Evolutionary conservation across 2,113 vertebrate genomes (phyloP), one percentile per base, ranked within the genome.

Genomic region (Leucosticte australis): DNA sequence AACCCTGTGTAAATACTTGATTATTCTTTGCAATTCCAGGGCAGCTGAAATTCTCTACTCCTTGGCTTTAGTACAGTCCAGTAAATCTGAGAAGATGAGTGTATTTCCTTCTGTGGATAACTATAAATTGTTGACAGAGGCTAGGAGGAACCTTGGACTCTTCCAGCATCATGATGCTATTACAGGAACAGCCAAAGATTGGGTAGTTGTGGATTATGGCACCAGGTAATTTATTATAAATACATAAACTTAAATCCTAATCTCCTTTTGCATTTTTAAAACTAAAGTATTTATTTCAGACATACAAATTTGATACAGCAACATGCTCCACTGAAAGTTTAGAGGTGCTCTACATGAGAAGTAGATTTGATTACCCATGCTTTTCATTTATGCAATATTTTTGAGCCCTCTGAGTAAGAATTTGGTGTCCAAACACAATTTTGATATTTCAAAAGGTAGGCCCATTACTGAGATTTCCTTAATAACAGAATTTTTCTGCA

Each of bases 111-210:
- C 97, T 7, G 92, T 67, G 6, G 95, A 98, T 39, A 97, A 98
- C 88, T 99, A 99, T 52, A 96, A 86, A 74, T 87, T 96, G 31
- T 96, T 99, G 90, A 98, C 97, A 57, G 97, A 97, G 57, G 98
- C 98, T 80, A 98, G 99, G 85, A 98, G 98, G 67, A 99, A 98
- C 91, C 88, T 99, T 49, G 99, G 98, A 24, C 97, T 99, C 8
- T 99, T 99, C 95, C 99, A 99, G 75, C 99, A 99, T 90, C 99
- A 99, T 27, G 99, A 99, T 57, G 99, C 98, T 9, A 98, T 99
- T 68, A 97, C 99, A n/a, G 99, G 99, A 91, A 99, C 99, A 1
- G 93, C 98, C 28, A 99, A 99, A 62, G 99, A 99, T 31, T 98
- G 98, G 91, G 99, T 99, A 13, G 98, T 99, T 68, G 98, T 99